Evolutionary conservation across 1,140 invertebrate species (phyloP).

Genomic region (Papilio dardanus): DNA sequence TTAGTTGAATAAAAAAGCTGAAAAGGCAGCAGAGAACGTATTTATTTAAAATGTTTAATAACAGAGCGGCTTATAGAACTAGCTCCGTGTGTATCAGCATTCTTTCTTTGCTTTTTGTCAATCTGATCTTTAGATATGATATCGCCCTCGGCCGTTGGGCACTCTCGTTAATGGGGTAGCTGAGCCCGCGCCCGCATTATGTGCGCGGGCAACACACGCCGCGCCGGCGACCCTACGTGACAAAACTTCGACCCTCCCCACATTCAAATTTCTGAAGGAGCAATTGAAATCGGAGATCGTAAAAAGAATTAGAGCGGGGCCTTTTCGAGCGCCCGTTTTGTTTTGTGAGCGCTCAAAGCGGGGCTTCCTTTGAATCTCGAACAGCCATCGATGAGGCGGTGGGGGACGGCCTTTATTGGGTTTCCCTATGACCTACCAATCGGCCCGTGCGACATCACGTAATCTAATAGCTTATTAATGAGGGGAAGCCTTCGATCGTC

Average conservation of each 20-base stretch:
- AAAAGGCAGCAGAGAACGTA: constrained; percentile 53
- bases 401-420: constrained; percentile 77
- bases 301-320: constrained; percentile 81
- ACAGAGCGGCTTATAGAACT: constrained; percentile 74
- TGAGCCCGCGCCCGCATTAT: constrained; percentile 75
- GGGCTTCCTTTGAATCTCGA: constrained; percentile 80
- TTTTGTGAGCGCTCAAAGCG: constrained; percentile 73
- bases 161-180: constrained; percentile 80
- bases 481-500: constrained; percentile 73
- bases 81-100: constrained; percentile 54
- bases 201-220: constrained; percentile 67
- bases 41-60: constrained; percentile 80
- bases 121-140: constrained; percentile 77
- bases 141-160: constrained; percentile 68
- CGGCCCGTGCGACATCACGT: constrained; percentile 70
- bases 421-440: constrained; percentile 79
- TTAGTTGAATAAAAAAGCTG: constrained; percentile 62
- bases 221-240: constrained; percentile 76
- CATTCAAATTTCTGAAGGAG: constrained; percentile 82
- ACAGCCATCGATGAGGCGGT: constrained; percentile 77
- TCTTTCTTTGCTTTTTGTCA: constrained; percentile 74
- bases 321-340: constrained; percentile 76
- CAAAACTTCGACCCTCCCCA: constrained; percentile 80
- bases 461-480: constrained; percentile 82
- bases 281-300: constrained; percentile 82